Percentiles rank a stretch among this genome's conserved stretches.
Conservation (phyloP, 2,888 invertebrate species). For the Thecophora atra region DNA sequence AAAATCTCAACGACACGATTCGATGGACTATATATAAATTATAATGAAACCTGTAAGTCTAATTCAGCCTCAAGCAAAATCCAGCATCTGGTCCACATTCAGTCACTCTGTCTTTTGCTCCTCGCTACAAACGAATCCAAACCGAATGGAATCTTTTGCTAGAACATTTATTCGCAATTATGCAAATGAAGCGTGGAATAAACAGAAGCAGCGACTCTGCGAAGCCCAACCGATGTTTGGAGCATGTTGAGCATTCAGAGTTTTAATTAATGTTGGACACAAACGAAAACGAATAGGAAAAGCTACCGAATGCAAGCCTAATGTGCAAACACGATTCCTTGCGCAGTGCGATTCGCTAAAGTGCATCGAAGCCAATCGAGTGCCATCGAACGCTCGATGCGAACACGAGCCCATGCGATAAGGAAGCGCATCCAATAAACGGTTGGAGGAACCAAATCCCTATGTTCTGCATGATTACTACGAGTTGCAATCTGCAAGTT, state of each 20-base stretch:
- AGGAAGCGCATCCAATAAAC: neutral
- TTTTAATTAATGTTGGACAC: constrained; percentile 2
- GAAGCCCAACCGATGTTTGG: neutral
- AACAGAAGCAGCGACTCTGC: neutral
- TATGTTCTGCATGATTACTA: neutral
- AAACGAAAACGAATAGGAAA: neutral
- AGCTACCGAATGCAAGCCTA: neutral
- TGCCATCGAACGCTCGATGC: neutral
- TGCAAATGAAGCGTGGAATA: constrained; percentile 20
- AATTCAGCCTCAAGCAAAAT: too few relatives aligned
- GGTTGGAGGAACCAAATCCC: neutral
- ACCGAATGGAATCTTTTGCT: too few relatives aligned
- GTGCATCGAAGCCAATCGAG: constrained; percentile 20
- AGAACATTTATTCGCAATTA: constrained; percentile 23
- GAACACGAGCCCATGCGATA: constrained; percentile 3
- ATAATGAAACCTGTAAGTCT: too few relatives aligned
- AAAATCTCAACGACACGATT: too few relatives aligned
- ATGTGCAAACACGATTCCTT: constrained; percentile 12
- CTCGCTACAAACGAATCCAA: too few relatives aligned
- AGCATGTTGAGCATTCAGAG: constrained; percentile 14
- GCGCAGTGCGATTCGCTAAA: neutral
- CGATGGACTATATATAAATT: too few relatives aligned
- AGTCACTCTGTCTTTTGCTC: neutral
- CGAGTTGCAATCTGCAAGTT: constrained; percentile 21
- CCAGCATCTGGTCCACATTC: constrained; percentile 18